phyloP scores from a whole-genome alignment of 1,140 invertebrate genomes.

The Wiebesia pumilae region DNA sequence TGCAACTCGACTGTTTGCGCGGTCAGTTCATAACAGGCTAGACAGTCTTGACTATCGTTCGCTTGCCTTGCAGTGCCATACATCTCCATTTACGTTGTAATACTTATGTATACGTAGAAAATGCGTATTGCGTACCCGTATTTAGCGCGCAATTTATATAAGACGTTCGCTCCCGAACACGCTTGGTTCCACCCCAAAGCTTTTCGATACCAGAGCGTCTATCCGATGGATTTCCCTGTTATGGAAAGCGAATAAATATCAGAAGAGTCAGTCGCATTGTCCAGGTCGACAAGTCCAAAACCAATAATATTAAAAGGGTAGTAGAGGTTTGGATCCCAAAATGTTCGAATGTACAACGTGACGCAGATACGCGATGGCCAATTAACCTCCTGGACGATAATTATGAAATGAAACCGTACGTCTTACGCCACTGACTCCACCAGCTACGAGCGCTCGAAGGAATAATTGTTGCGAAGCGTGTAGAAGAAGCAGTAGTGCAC shows the following conservation, averaged over 20 bases:
- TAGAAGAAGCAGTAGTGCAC: constrained; percentile 68
- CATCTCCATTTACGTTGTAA: constrained; percentile 32
- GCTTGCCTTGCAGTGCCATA: neutral
- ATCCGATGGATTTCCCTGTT: constrained; percentile 42
- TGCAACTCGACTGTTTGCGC: constrained; percentile 54
- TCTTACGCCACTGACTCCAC: constrained; percentile 70
- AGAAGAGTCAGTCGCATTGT: neutral
- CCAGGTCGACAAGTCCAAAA: too few relatives aligned
- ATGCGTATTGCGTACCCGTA: constrained; percentile 59
- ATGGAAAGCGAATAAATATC: constrained; percentile 3
- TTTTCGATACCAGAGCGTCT: constrained; percentile 69
- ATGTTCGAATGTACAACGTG: too few relatives aligned
- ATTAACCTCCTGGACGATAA: constrained; percentile 38
- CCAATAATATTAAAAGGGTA: too few relatives aligned
- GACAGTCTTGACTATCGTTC: constrained; percentile 29
- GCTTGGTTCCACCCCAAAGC: constrained; percentile 75
- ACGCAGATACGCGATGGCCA: neutral
- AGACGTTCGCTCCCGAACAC: constrained; percentile 66
- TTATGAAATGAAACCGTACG: constrained; percentile 53
- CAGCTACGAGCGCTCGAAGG: constrained; percentile 35
- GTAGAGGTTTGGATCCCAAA: neutral
- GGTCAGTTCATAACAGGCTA: constrained; percentile 11
- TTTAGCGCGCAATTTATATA: constrained; percentile 75
- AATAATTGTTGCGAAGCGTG: constrained; percentile 71
- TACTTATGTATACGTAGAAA: constrained; percentile 30